Evolutionary conservation across 64 coral and sea anemone genomes (phyloP).

Genomic region (Acropora tenuis): DNA sequence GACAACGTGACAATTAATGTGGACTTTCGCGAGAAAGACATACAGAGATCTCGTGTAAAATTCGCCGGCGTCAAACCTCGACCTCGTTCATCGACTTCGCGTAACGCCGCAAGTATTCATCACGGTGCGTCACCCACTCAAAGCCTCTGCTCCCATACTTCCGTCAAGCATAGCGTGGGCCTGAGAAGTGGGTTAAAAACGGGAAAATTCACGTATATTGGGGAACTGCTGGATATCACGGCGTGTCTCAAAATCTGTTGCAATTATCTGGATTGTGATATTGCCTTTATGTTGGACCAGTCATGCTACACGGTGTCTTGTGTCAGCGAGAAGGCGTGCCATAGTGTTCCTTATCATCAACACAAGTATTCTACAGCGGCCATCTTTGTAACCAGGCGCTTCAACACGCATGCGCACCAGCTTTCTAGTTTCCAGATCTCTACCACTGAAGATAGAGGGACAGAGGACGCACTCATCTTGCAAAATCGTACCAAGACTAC

Average conservation of each 20-base stretch:
- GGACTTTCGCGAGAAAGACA: neutral
- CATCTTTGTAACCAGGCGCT: constrained; percentile 44
- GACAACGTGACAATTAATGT: too few species aligned
- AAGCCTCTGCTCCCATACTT: constrained; percentile 34
- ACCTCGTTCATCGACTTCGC: neutral
- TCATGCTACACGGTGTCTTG: constrained; percentile 69
- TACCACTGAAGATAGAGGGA: neutral
- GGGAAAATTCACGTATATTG: constrained; percentile 54
- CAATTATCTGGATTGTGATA: constrained; percentile 36
- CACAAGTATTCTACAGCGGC: constrained; percentile 43
- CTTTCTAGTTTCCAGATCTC: neutral
- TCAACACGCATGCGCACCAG: constrained; percentile 3
- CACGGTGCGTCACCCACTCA: neutral
- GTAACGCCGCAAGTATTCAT: neutral
- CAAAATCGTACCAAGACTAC: neutral
- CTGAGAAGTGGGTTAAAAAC: constrained; percentile 37
- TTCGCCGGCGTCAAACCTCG: too few species aligned
- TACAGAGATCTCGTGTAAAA: neutral
- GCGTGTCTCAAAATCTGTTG: constrained; percentile 60
- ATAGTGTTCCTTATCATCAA: constrained; percentile 14
- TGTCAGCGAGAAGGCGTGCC: neutral
- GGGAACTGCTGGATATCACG: constrained; percentile 8
- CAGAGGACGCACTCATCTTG: neutral
- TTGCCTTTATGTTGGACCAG: constrained; percentile 65
- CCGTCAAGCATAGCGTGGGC: constrained; percentile 6